phyloP scores from a whole-genome alignment of 2,797 vertebrate species.

The Vireo griseus region DNA sequence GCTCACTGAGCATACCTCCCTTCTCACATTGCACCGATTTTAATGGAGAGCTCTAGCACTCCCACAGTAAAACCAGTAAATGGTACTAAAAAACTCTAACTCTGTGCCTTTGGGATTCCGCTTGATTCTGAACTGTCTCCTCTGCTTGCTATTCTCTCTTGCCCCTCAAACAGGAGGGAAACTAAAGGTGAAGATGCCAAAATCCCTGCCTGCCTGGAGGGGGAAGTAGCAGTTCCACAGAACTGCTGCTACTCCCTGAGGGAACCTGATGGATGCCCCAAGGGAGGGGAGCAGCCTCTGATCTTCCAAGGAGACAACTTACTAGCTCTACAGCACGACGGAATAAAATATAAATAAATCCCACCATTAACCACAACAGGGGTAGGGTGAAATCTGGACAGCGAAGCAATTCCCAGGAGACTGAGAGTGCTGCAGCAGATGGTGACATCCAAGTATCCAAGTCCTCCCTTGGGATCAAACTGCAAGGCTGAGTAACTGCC shows the following conservation, averaged over 20 bases:
- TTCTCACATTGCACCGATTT: background rate
- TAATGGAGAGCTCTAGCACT: background rate
- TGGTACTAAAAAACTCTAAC: background rate
- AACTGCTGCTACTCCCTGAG: background rate
- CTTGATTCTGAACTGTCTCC: background rate
- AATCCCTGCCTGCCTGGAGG: background rate
- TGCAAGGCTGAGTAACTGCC: background rate
- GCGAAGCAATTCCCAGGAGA: background rate
- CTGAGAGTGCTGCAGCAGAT: background rate
- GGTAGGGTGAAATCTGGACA: accelerated
- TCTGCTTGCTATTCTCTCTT: background rate
- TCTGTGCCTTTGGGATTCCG: background rate
- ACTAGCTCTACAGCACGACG: background rate
- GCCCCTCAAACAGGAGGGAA: background rate
- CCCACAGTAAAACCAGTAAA: background rate
- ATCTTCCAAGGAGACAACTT: background rate
- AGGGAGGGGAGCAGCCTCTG: background rate
- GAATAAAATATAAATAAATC: background rate
- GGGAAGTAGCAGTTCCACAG: background rate
- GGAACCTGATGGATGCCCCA: background rate
- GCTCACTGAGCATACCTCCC: background rate
- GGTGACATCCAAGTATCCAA: background rate
- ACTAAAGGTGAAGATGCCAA: background rate
- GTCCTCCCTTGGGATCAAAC: accelerated
- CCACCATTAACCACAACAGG: background rate